Conservation (phyloP, 2,888 invertebrate species). For the Dryococelus australis region DNA sequence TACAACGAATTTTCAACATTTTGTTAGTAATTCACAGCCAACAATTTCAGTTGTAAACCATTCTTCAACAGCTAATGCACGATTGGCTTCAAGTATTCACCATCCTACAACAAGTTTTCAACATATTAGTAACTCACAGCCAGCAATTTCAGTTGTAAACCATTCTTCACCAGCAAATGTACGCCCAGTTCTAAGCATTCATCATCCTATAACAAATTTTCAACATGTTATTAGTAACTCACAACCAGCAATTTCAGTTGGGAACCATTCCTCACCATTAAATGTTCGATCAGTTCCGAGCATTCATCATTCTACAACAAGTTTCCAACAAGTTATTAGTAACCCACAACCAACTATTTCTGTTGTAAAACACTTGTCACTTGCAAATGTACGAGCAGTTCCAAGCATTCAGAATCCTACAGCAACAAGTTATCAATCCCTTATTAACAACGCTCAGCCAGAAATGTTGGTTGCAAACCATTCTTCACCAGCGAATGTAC, state of each 20-base stretch:
- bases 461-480: background rate
- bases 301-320: background rate
- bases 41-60: background rate
- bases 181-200: background rate
- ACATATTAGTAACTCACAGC: background rate
- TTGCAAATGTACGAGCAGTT: background rate
- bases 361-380: background rate
- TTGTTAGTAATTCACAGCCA: background rate
- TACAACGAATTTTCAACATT: background rate
- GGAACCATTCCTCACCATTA: background rate
- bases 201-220: background rate
- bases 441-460: background rate
- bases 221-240: background rate
- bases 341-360: background rate
- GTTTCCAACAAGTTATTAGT: background rate
- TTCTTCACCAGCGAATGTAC: background rate
- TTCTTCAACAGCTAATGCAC: background rate
- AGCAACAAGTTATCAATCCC: background rate
- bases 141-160: background rate
- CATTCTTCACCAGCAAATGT: background rate
- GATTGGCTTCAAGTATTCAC: background rate
- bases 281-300: background rate
- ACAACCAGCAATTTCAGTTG: background rate
- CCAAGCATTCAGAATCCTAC: background rate
- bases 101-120: background rate